phyloP scores from a whole-genome alignment of 2,888 invertebrate species.

The Lepidochitona cinerea region DNA sequence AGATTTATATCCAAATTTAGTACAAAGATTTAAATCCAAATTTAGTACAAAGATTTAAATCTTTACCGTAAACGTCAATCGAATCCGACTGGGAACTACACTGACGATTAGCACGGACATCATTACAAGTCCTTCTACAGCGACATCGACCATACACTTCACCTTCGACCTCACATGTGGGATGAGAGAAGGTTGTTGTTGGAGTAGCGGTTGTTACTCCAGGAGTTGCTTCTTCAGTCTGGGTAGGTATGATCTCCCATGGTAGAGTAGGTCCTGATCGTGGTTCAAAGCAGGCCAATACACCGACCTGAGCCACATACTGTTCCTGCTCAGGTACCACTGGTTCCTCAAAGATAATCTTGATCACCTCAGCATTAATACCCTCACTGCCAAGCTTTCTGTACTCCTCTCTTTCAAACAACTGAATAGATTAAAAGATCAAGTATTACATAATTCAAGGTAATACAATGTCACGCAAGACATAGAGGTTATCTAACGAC shows the following conservation, averaged over 20 bases:
- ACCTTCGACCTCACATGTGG: constrained; percentile 13
- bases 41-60: too few relatives aligned
- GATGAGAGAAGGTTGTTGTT: background rate
- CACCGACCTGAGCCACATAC: background rate
- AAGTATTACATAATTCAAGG: too few relatives aligned
- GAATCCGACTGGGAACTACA: background rate
- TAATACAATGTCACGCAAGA: too few relatives aligned
- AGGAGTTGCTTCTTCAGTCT: background rate
- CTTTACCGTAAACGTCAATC: constrained; percentile 1
- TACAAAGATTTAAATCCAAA: too few relatives aligned
- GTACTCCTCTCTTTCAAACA: background rate
- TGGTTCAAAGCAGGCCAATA: background rate
- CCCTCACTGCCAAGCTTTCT: background rate
- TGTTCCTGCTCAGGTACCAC: background rate
- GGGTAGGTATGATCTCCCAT: constrained; percentile 4
- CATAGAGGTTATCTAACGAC: too few relatives aligned
- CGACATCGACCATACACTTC: constrained; percentile 12
- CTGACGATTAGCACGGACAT: constrained; percentile 7
- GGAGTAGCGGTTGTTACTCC: background rate
- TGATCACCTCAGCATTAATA: background rate
- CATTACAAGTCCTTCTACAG: constrained; percentile 16
- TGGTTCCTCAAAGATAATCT: background rate
- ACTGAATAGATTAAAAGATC: too few relatives aligned
- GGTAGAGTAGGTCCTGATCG: background rate
- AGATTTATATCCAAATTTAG: too few relatives aligned